A percentile compares a stretch with the other conserved stretches of the same genome.
Evolutionary conservation across 2,888 invertebrate genomes (phyloP).

Genomic region (Lamellibrachia satsuma): DNA sequence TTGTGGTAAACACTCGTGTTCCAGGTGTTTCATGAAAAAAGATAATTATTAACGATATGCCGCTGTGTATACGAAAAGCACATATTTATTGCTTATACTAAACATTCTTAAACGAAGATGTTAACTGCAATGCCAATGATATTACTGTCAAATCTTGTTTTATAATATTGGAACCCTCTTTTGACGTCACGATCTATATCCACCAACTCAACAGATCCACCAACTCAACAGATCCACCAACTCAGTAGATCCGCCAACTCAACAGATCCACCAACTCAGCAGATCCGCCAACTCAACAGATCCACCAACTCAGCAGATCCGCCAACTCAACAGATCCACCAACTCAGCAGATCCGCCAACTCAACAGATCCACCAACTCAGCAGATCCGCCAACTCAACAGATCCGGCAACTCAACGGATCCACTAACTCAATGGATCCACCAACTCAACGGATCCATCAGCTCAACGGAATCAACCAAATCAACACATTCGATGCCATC

Average conservation of each 20-base stretch:
- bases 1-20: no score
- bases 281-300: no score
- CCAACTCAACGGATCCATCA: background rate
- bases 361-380: background rate
- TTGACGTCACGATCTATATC: no score
- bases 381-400: background rate
- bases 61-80: background rate
- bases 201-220: no score
- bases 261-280: background rate
- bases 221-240: background rate
- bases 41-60: no score
- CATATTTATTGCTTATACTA: background rate
- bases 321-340: background rate
- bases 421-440: background rate
- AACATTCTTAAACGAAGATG: background rate
- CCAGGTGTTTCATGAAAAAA: no score
- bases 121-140: background rate
- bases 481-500: background rate
- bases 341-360: background rate
- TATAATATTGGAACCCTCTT: no score
- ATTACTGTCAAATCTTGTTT: background rate
- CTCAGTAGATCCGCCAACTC: background rate
- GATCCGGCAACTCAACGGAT: background rate
- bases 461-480: background rate
- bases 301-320: background rate